phyloP scores from a whole-genome alignment of 2,113 vertebrate species.

The Oncorhynchus gorbuscha region DNA sequence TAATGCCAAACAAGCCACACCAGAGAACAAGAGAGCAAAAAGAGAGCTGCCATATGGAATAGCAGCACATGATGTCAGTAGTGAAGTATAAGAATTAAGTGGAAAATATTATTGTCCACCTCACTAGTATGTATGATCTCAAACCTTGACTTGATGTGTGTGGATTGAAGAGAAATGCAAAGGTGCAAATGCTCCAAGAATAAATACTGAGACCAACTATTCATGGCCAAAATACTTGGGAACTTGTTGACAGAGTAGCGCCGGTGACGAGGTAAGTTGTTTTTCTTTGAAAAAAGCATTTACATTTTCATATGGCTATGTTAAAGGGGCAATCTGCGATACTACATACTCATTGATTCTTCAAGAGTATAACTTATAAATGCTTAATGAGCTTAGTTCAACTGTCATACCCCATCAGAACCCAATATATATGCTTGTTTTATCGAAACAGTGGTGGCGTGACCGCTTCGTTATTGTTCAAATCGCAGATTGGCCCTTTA shows the following conservation, averaged over 20 bases:
- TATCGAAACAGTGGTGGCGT: too few relatives aligned
- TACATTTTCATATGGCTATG: background rate
- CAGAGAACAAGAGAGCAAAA: constrained; percentile 17
- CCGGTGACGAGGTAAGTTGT: constrained; percentile 51
- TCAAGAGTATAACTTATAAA: background rate
- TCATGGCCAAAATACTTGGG: constrained; percentile 33
- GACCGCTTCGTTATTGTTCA: too few relatives aligned
- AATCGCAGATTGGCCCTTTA: too few relatives aligned
- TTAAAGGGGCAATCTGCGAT: background rate
- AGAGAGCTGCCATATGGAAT: background rate
- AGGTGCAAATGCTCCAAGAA: constrained; percentile 35
- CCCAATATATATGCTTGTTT: too few relatives aligned
- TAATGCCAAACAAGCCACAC: constrained; percentile 41
- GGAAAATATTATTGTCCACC: constrained; percentile 5
- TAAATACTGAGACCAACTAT: constrained; percentile 19
- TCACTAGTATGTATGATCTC: constrained; percentile 13
- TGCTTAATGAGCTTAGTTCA: background rate
- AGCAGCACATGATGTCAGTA: constrained; percentile 17
- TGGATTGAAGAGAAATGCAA: constrained; percentile 49
- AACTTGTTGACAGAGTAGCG: constrained; percentile 42
- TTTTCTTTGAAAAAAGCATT: background rate
- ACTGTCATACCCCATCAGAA: background rate
- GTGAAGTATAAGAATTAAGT: background rate
- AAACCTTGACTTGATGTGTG: constrained; percentile 27
- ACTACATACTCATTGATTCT: background rate